phyloP scores from a whole-genome alignment of 2,888 invertebrate species.

The Ptilodon capucinus region DNA sequence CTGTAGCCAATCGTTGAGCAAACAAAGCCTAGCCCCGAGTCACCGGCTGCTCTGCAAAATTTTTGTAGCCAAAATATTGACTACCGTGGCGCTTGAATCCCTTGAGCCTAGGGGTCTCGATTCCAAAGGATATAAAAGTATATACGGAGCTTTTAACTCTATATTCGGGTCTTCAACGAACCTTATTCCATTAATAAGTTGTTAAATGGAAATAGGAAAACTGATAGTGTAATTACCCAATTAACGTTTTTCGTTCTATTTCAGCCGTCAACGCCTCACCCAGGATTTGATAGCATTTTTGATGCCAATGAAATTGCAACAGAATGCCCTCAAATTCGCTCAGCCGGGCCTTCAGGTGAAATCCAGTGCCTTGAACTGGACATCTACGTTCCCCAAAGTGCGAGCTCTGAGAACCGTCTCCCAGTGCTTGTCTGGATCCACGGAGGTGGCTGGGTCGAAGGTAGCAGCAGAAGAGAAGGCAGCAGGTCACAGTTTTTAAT shows the following conservation, averaged over 20 bases:
- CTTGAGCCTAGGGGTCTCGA: no score
- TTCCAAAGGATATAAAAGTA: no score
- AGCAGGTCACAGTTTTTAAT: slow-evolving; percentile 4
- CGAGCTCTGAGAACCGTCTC: slow-evolving; percentile 9
- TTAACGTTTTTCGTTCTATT: neutral
- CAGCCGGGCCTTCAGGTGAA: slow-evolving; percentile 8
- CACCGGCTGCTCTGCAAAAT: no score
- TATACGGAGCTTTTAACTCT: no score
- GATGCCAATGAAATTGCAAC: slow-evolving; percentile 29
- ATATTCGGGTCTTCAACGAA: no score
- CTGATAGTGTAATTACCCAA: no score
- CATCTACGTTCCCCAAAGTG: slow-evolving; percentile 28
- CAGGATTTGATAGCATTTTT: slow-evolving; percentile 21
- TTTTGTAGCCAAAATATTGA: no score
- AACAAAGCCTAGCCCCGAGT: no score
- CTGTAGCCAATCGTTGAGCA: no score
- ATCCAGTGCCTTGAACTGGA: slow-evolving; percentile 31
- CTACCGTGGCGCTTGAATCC: no score
- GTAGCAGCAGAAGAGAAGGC: neutral
- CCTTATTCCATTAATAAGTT: no score
- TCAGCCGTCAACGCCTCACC: slow-evolving; percentile 26
- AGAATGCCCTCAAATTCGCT: slow-evolving; percentile 24
- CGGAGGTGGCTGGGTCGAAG: slow-evolving; percentile 10
- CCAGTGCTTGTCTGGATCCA: slow-evolving; percentile 22
- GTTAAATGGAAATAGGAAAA: no score